Conservation (phyloP, 2,113 vertebrate species). For the Nothobranchius furzeri region DNA sequence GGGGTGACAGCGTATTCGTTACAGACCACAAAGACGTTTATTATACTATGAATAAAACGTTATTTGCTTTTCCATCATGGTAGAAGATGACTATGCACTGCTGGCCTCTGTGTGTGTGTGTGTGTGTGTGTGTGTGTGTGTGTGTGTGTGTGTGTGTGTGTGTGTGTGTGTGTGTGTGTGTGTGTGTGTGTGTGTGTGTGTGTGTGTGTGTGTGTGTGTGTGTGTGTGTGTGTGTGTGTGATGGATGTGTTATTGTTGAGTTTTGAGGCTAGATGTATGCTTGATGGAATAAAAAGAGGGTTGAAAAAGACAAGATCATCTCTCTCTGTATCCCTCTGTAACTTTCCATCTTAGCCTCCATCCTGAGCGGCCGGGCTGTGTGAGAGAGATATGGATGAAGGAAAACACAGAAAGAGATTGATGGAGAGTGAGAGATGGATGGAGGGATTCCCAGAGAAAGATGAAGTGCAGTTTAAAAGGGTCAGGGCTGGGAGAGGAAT, state of each 20-base stretch:
- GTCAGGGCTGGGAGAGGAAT: conserved; percentile 60
- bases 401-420: conserved; percentile 59
- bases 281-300: conserved; percentile 76
- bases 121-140: conserved; percentile 11
- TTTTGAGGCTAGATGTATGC: conserved; percentile 73
- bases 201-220: conserved; percentile 11
- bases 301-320: conserved; percentile 75
- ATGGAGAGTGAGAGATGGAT: conserved; percentile 66
- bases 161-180: conserved; percentile 26
- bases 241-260: conserved; percentile 77
- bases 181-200: conserved; percentile 10
- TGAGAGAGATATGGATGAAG: conserved; percentile 40
- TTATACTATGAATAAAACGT: conserved; percentile 61
- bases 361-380: conserved; percentile 34
- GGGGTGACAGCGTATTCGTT: conserved; percentile 41
- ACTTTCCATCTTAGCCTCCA: conserved; percentile 40
- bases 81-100: conserved; percentile 48
- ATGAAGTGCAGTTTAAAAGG: conserved; percentile 74
- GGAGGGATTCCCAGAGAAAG: conserved; percentile 68
- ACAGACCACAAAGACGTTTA: conserved; percentile 50
- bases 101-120: conserved; percentile 18
- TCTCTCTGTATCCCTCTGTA: conserved; percentile 61
- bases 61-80: conserved; percentile 55
- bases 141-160: conserved; percentile 47
- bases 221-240: conserved; percentile 47